Evolutionary conservation across 2,888 invertebrate species (phyloP), one percentile per base, ranked within the genome.

Genomic region (Hyles lineata): DNA sequence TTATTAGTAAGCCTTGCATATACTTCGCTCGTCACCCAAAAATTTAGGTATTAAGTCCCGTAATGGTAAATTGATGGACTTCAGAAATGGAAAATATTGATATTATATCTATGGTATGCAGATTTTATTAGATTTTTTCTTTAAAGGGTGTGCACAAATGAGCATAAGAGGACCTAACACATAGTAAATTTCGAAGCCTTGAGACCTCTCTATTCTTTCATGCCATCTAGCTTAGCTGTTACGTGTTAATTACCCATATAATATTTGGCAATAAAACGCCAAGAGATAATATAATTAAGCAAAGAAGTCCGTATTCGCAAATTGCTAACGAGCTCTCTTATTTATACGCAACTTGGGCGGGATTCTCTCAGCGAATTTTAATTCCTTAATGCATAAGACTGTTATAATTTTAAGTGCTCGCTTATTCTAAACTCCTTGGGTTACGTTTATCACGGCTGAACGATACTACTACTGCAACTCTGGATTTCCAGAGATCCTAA

Each of bases 281-380:
- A 55, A 55, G 55, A 84, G 80, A 83, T 85, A 85, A 85, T 83
- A 83, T 89, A 90, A 91, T 90, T 91, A 91, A 88, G 86, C 84
- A 87, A 89, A 89, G 87, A 88, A 89, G 89, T 89, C 84, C 79
- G 77, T 85, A 85, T 87, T 87, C 79, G 87, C 88, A 88, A 89
- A 88, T 89, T 86, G 85, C 83, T 81, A 78, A 81, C 76, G 80
- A 82, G 85, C 87, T 85, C 86, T 85, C 85, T 88, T 90, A 89
- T 90, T 89, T 89, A 89, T 87, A 86, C 85, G 83, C 81, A 83
- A 85, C 85, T 85, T 80, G 78, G 80, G 78, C 80, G 79, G 80
- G 82, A 81, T 85, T 85, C 84, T 85, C 87, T 88, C 87, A 85
- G 87, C 87, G 88, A 90, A 89, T 91, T 89, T 91, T 90, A 91